These are phyloP conservation scores for Pangasius macronema DNA, from an alignment of 2,797 vertebrate species.

Conservation along the genomic window DNA sequence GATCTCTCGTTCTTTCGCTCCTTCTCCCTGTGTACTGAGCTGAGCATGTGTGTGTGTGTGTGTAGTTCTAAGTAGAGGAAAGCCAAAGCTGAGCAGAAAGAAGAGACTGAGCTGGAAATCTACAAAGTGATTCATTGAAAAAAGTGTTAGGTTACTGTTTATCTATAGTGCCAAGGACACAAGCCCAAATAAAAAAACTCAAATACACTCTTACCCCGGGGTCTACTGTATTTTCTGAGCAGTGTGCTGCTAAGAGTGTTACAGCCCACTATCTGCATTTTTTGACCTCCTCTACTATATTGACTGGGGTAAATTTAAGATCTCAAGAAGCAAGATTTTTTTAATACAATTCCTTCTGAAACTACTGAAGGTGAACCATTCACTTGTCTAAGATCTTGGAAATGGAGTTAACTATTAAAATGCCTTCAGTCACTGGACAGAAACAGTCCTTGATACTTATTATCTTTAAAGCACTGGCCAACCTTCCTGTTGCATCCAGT, in stretches of 20 bases:
- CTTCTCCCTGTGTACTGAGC: background rate
- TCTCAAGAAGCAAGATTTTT: background rate
- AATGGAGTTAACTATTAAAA: background rate
- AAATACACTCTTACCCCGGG: background rate
- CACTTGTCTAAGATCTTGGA: background rate
- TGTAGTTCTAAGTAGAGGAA: background rate
- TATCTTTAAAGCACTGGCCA: no score
- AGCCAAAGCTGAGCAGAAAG: background rate
- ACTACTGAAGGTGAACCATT: background rate
- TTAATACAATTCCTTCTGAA: background rate
- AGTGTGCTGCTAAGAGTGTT: background rate
- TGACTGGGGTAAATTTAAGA: background rate
- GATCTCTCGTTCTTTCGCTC: background rate
- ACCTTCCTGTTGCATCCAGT: background rate
- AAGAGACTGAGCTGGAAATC: background rate
- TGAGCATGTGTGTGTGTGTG: background rate
- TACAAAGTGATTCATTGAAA: background rate
- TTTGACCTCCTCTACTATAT: background rate
- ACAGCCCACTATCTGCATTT: background rate
- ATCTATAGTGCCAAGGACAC: constrained; percentile 9
- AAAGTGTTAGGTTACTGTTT: background rate
- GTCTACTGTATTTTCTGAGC: background rate
- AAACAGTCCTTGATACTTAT: background rate
- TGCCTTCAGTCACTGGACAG: background rate
- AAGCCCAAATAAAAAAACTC: background rate